Evolutionary conservation across 2,888 invertebrate species (phyloP), one percentile per base, ranked within the genome.

Genomic region (Dusona sp.): DNA sequence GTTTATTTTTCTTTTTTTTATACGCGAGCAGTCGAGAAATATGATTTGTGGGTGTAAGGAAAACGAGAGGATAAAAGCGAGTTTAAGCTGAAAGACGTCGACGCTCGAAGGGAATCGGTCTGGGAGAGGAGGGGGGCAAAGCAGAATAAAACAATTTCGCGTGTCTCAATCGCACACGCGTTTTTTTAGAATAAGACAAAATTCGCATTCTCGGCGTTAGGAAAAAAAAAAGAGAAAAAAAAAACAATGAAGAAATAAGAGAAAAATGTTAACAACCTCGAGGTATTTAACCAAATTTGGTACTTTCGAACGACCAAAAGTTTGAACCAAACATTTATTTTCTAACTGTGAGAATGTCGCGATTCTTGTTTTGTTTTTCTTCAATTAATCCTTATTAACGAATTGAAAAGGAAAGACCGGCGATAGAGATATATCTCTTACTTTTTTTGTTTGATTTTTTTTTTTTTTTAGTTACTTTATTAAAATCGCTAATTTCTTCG

Each of bases 251-350:
- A 54, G 54, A 38, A n/a, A 61, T 19, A n/a, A 19, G 19, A 68
- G 29, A 22, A 29, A 77, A 36, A 7, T 25, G 1, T 36, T 11
- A 61, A n/a, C 61, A 16, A 57, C n/a, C 25, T 75, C 75, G 75
- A 45, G 68, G 11, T 33, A 7, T 42, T n/a, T 25, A 29, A 74
- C 29, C 36, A 68, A 54, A 83, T 29, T 78, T 61, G 57, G 79
- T 68, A 61, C 73, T 48, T 45, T 57, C 57, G 61, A 74, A 74
- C 65, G 51, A 73, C 65, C 54, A 61, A 84, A 29, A 38, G 45
- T 45, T 42, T 45, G 13, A 36, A 36, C n/a, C n/a, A 79, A 36
- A 61, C 6, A 64, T 48, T 65, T 57, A 13, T 19, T 51, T 75
- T 84, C 48, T 51, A 54, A 64, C 73, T 65, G 13, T 68, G 48